Evolutionary conservation across 2,797 vertebrate genomes (phyloP).

Genomic region (Petrocephalus schoutedeni): DNA sequence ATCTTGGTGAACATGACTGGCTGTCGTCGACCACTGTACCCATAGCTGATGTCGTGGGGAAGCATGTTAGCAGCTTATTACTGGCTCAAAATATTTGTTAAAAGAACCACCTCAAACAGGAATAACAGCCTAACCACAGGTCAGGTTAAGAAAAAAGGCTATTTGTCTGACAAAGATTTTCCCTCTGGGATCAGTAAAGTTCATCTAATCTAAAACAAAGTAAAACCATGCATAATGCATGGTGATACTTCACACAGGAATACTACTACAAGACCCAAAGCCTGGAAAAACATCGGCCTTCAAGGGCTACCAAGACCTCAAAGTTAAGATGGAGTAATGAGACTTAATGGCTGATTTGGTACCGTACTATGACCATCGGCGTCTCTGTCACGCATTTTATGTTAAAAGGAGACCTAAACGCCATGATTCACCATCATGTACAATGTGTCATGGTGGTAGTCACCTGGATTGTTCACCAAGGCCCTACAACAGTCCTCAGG

Average conservation of each 20-base stretch:
- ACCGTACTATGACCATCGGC: not conserved
- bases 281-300: no score
- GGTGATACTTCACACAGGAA: not conserved
- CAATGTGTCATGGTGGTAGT: not conserved
- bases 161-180: not conserved
- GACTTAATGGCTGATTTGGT: not conserved
- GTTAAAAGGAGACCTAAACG: not conserved
- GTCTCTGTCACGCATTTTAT: not conserved
- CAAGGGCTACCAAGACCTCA: not conserved
- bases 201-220: not conserved
- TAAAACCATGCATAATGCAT: not conserved
- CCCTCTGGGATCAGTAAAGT: not conserved
- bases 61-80: not conserved
- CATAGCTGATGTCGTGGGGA: not conserved
- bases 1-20: not conserved
- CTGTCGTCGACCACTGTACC: not conserved
- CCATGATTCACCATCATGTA: not conserved
- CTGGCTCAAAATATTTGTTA: not conserved
- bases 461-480: not conserved
- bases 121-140: not conserved
- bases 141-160: not conserved
- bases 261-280: not conserved
- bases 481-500: not conserved
- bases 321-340: not conserved
- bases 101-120: not conserved